Evolutionary conservation across 2,797 vertebrate genomes (phyloP).

Genomic region (Pampus argenteus): DNA sequence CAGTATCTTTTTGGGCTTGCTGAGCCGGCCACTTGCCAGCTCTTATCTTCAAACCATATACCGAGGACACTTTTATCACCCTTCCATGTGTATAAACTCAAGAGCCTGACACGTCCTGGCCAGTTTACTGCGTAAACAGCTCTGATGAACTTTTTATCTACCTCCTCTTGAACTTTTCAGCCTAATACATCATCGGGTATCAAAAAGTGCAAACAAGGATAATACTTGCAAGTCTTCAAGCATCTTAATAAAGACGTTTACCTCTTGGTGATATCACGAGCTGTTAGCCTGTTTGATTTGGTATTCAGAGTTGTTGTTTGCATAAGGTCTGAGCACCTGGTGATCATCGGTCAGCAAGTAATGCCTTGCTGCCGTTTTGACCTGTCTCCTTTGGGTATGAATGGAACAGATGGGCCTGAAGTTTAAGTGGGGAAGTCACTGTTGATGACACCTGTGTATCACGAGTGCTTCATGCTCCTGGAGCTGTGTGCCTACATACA

Average conservation of each 20-base stretch:
- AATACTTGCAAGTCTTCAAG: not conserved
- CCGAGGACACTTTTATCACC: constrained; percentile 64
- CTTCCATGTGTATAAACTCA: constrained; percentile 51
- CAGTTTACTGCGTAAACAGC: constrained; percentile 50
- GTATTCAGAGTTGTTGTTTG: constrained; percentile 9
- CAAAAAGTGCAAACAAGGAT: constrained; percentile 36
- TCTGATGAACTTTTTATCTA: constrained; percentile 49
- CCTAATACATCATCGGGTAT: constrained; percentile 26
- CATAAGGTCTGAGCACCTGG: constrained; percentile 40
- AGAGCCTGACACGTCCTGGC: constrained; percentile 31
- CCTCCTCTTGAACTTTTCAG: constrained; percentile 31
- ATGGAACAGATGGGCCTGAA: constrained; percentile 71
- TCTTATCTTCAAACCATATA: constrained; percentile 61
- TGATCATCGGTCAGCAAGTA: constrained; percentile 35
- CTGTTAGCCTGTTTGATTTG: not conserved
- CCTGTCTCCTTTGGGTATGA: constrained; percentile 44
- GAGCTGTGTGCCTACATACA: constrained; percentile 15
- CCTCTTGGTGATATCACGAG: constrained; percentile 10
- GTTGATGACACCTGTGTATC: constrained; percentile 69
- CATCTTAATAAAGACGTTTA: constrained; percentile 13
- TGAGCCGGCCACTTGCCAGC: constrained; percentile 47
- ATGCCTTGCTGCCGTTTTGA: constrained; percentile 45
- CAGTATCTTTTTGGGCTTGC: constrained; percentile 25
- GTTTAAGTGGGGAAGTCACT: constrained; percentile 55
- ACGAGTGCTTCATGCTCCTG: constrained; percentile 30